These are phyloP conservation scores for Anhinga rufa DNA, from an alignment of 2,113 vertebrate species.

Conservation along the genomic window DNA sequence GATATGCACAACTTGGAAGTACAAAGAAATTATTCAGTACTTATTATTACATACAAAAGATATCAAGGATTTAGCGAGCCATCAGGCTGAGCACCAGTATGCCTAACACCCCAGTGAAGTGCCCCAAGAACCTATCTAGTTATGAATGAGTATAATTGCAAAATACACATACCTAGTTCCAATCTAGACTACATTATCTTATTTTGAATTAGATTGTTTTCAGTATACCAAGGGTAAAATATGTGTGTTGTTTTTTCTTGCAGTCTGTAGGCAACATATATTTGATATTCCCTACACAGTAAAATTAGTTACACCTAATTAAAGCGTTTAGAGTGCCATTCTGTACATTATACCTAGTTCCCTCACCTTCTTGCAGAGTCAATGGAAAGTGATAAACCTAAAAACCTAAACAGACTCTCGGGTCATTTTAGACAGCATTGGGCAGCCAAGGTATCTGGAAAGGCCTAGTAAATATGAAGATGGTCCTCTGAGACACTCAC, in stretches of 20 bases:
- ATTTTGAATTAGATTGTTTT: not conserved
- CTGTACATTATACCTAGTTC: not conserved
- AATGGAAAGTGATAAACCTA: not conserved
- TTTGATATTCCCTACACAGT: not conserved
- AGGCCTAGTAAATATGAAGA: not conserved
- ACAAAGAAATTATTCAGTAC: not conserved
- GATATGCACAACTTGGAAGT: not conserved
- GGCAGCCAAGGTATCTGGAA: not conserved
- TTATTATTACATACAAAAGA: not conserved
- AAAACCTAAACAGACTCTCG: not conserved
- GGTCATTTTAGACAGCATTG: not conserved
- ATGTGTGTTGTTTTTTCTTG: not conserved
- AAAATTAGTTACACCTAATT: not conserved
- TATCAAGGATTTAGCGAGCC: not conserved
- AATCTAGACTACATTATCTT: not conserved
- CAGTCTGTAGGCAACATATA: not conserved
- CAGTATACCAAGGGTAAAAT: not conserved
- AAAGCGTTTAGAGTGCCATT: not conserved
- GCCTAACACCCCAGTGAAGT: not conserved
- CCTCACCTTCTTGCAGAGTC: not conserved
- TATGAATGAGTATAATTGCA: not conserved
- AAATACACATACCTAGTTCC: not conserved
- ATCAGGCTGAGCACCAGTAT: not conserved
- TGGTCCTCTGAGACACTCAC: not conserved
- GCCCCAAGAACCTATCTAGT: not conserved